Percentiles rank a stretch among this genome's conserved stretches.
phyloP scores from a whole-genome alignment of 2,797 vertebrate species.

The Apogon talboti region DNA sequence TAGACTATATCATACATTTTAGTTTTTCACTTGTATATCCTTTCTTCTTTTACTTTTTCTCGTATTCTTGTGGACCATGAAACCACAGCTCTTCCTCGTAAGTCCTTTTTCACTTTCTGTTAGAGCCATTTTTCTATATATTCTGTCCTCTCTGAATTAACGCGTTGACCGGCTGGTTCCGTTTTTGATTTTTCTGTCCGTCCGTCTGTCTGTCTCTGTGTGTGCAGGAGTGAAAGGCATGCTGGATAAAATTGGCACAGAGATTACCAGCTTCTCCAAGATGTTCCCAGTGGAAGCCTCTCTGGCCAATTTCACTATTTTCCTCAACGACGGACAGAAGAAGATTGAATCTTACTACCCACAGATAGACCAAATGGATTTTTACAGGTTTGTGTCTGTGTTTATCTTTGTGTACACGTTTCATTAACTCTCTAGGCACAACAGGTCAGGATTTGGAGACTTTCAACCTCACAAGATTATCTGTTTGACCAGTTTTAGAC shows the following conservation, averaged over 20 bases:
- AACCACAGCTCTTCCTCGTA: slow-evolving; percentile 83
- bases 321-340: slow-evolving; percentile 85
- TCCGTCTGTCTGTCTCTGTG: slow-evolving; percentile 6
- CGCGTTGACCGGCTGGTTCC: not conserved
- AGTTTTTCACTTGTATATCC: slow-evolving; percentile 28
- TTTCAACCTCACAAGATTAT: not conserved
- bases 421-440: slow-evolving; percentile 6
- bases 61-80: slow-evolving; percentile 37
- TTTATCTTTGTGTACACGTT: not conserved
- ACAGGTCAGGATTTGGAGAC: no score
- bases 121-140: not conserved
- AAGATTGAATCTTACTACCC: slow-evolving; percentile 85
- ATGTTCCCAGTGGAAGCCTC: slow-evolving; percentile 85
- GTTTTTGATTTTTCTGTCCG: not conserved
- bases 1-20: slow-evolving; percentile 14
- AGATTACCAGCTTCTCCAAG: slow-evolving; percentile 83
- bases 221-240: slow-evolving; percentile 87
- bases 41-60: slow-evolving; percentile 31
- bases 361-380: slow-evolving; percentile 89
- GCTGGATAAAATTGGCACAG: slow-evolving; percentile 87
- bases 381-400: slow-evolving; percentile 87
- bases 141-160: not conserved
- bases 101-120: slow-evolving; percentile 54
- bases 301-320: slow-evolving; percentile 83
- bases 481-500: not conserved